Evolutionary conservation across 2,888 invertebrate genomes (phyloP).

Genomic region (Diaprepes abbreviatus): DNA sequence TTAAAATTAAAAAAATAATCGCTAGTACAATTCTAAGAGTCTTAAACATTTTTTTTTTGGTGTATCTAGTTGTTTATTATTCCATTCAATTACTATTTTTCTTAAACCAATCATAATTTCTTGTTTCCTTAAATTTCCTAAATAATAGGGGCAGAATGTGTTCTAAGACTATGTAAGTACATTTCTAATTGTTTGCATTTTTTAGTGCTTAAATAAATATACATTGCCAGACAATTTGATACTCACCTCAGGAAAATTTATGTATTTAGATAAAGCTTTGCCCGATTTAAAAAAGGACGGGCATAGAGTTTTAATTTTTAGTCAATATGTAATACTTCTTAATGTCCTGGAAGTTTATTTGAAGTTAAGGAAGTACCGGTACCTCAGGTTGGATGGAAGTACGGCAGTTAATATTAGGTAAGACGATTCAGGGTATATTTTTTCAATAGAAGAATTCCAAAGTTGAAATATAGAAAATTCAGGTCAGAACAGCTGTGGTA

Average conservation of each 20-base stretch:
- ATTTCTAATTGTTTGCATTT: slow-evolving; percentile 47
- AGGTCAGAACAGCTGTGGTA: no score
- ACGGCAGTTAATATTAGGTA: slow-evolving; percentile 87
- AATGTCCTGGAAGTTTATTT: slow-evolving; percentile 93
- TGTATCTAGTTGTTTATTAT: no score
- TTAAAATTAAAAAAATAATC: no score
- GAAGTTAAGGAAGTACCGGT: slow-evolving; percentile 78
- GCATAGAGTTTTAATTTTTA: slow-evolving; percentile 92
- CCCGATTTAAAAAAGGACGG: slow-evolving; percentile 80
- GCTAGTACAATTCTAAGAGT: no score
- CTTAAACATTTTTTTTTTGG: no score
- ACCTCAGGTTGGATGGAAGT: slow-evolving; percentile 88
- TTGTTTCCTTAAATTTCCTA: no score
- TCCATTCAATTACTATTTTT: no score
- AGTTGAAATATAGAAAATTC: no score
- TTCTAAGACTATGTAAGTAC: no score
- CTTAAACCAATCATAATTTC: slow-evolving; percentile 1
- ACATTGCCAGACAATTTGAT: slow-evolving; percentile 79
- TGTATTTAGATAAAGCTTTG: slow-evolving; percentile 82
- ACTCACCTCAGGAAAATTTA: slow-evolving; percentile 89
- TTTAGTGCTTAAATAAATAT: slow-evolving; percentile 74
- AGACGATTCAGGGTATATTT: no score
- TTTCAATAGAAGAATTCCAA: no score
- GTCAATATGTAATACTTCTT: slow-evolving; percentile 96
- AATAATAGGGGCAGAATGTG: no score